phyloP scores from a whole-genome alignment of 2,888 invertebrate genomes.

The Elmis aenea region DNA sequence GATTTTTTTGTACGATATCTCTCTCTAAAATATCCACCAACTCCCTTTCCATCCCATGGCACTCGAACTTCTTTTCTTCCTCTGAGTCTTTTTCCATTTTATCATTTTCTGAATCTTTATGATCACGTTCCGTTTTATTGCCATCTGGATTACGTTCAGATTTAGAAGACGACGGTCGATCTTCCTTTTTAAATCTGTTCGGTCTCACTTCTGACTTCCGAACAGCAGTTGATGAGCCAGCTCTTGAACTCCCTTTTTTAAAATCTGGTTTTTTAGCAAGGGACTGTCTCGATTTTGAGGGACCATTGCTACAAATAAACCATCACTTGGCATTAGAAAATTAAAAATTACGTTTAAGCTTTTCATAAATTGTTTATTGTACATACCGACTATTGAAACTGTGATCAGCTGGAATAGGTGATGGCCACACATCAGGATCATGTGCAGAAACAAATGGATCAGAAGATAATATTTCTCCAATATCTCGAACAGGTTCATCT shows the following conservation, averaged over 20 bases:
- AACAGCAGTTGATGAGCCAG: slow-evolving; percentile 40
- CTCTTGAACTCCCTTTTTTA: slow-evolving; percentile 40
- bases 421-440: slow-evolving; percentile 85
- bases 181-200: slow-evolving; percentile 35
- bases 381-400: slow-evolving; percentile 40
- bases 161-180: slow-evolving; percentile 42
- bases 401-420: slow-evolving; percentile 73
- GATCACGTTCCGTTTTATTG: slow-evolving; percentile 44
- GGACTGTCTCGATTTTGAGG: slow-evolving; percentile 32
- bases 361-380: slow-evolving; percentile 3
- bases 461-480: slow-evolving; percentile 67
- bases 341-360: slow-evolving; percentile 5
- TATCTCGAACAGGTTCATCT: slow-evolving; percentile 68
- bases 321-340: slow-evolving; percentile 25
- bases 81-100: slow-evolving; percentile 50
- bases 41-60: slow-evolving; percentile 77
- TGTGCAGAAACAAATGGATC: slow-evolving; percentile 51
- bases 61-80: slow-evolving; percentile 82
- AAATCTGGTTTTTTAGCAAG: slow-evolving; percentile 35
- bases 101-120: slow-evolving; percentile 63
- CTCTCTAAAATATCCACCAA: slow-evolving; percentile 85
- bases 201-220: slow-evolving; percentile 34
- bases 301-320: too few relatives aligned
- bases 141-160: slow-evolving; percentile 41
- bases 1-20: slow-evolving; percentile 95